A percentile compares a stretch with the other conserved stretches of the same genome.
phyloP scores from a whole-genome alignment of 2,113 vertebrate species.

The Thunnus thynnus region DNA sequence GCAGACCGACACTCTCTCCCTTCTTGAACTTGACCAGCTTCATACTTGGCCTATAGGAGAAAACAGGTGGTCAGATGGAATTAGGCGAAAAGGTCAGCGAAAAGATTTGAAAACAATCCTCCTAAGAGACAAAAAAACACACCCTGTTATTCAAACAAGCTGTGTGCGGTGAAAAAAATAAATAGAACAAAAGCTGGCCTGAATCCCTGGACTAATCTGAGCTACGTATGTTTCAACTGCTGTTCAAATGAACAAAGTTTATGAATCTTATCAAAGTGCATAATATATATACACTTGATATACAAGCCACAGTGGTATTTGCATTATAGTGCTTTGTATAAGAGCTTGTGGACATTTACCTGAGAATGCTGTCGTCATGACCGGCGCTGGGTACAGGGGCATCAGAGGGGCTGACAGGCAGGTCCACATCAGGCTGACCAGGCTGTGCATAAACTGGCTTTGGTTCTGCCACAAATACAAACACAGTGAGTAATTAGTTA shows the following conservation, averaged over 20 bases:
- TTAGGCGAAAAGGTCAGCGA: conserved; percentile 16
- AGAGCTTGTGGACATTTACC: conserved; percentile 79
- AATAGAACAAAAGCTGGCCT: neutral
- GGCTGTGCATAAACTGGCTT: conserved; percentile 98
- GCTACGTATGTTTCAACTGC: no score
- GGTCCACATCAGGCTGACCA: conserved; percentile 97
- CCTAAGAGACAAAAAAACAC: conserved; percentile 10
- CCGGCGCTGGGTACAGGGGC: conserved; percentile 92
- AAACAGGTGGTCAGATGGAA: conserved; percentile 29
- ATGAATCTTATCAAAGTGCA: neutral
- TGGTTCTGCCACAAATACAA: conserved; percentile 87
- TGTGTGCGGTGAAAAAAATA: neutral
- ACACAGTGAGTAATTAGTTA: neutral
- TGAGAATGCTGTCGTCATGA: conserved; percentile 96
- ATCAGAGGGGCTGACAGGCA: conserved; percentile 97
- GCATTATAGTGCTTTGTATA: neutral
- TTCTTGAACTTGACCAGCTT: conserved; percentile 99
- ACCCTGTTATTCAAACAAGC: neutral
- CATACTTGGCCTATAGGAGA: conserved; percentile 93
- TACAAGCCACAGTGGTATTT: neutral
- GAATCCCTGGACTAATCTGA: neutral
- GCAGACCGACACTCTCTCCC: conserved; percentile 96
- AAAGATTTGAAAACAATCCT: conserved; percentile 39
- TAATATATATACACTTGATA: neutral
- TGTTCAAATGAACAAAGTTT: neutral